Evolutionary conservation across 2,797 vertebrate species (phyloP).

Genomic region (Lacerta agilis): DNA sequence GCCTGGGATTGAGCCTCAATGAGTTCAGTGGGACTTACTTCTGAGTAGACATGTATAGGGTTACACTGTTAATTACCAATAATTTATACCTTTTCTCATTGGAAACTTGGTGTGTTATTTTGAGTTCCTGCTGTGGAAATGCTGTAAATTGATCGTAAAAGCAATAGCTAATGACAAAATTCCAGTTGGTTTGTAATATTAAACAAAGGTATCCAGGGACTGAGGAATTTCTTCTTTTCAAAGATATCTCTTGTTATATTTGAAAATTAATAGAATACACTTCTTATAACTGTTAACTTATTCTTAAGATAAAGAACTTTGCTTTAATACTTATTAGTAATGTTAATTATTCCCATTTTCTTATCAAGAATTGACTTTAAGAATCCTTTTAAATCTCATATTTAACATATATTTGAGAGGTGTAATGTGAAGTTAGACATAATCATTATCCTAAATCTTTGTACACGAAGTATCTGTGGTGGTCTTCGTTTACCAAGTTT

Average conservation of each 20-base stretch:
- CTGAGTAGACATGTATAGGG: not conserved
- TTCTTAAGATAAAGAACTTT: slow-evolving; percentile 36
- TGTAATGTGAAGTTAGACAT: not conserved
- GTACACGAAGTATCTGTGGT: not conserved
- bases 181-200: slow-evolving; percentile 31
- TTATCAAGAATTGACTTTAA: slow-evolving; percentile 5
- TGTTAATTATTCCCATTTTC: slow-evolving; percentile 31
- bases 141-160: not conserved
- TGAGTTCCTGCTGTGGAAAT: slow-evolving; percentile 8
- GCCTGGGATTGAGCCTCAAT: not conserved
- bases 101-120: not conserved
- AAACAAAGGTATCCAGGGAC: slow-evolving; percentile 46
- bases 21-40: not conserved
- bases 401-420: not conserved
- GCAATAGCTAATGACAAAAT: slow-evolving; percentile 41
- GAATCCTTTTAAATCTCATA: slow-evolving; percentile 6
- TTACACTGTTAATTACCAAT: not conserved
- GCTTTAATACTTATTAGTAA: slow-evolving; percentile 42
- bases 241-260: too few relatives aligned
- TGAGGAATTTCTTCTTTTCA: not conserved
- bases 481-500: not conserved
- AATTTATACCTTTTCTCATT: slow-evolving; percentile 4
- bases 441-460: slow-evolving; percentile 29
- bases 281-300: slow-evolving; percentile 51
- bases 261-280: not conserved